A percentile compares a stretch with the other conserved stretches of the same genome.
These are phyloP conservation scores for Trididemnum nubilum DNA, from an alignment of 23 tunicate species.

Conservation along the genomic window DNA sequence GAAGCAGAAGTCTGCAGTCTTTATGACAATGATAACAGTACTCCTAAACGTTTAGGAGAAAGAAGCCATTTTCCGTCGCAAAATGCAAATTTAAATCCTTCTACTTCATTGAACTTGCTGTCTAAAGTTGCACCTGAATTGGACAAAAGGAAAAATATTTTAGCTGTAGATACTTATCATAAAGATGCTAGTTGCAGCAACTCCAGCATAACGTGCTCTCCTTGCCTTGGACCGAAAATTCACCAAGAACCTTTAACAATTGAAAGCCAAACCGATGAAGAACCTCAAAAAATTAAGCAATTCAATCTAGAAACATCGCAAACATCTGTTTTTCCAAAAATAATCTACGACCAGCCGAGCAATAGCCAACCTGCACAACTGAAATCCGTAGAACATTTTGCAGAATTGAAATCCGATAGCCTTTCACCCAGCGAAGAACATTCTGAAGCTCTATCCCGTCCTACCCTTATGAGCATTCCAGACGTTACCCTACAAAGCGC, in stretches of 20 bases:
- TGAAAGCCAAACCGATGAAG: neutral
- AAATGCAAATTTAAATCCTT: neutral
- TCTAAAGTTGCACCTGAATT: neutral
- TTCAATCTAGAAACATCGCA: too few species aligned
- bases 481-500: neutral
- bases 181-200: neutral
- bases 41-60: neutral
- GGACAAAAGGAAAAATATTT: too few species aligned
- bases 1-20: neutral
- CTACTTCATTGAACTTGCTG: too few species aligned
- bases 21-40: conserved; percentile 11
- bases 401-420: neutral
- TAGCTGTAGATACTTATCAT: too few species aligned
- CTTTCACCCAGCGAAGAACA: neutral
- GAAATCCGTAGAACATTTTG: neutral
- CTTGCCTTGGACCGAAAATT: conserved; percentile 22
- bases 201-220: neutral
- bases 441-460: neutral
- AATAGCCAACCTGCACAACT: neutral
- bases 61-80: neutral
- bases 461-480: neutral
- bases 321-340: neutral
- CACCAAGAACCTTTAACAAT: neutral
- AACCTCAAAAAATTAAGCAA: neutral
- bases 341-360: conserved; percentile 4